phyloP scores from a whole-genome alignment of 2,113 vertebrate genomes.

The Channa maculata region DNA sequence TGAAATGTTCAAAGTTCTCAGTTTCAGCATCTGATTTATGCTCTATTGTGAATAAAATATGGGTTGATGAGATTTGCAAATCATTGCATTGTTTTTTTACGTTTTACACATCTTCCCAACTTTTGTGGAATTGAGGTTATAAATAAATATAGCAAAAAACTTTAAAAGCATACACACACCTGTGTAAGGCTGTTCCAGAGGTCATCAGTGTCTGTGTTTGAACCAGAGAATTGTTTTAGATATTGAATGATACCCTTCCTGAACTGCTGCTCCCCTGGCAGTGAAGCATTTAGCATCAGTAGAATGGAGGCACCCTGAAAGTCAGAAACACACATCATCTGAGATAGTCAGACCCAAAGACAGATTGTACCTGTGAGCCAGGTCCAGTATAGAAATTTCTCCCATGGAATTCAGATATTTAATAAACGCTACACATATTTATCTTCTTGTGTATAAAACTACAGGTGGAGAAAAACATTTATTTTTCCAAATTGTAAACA shows the following conservation, averaged over 20 bases:
- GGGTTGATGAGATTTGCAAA: too few species aligned
- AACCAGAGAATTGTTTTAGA: slow-evolving; percentile 84
- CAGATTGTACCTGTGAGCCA: background rate
- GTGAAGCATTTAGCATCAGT: slow-evolving; percentile 90
- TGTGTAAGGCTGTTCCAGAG: slow-evolving; percentile 93
- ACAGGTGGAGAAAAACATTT: too few species aligned
- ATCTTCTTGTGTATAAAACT: too few species aligned
- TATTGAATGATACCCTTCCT: slow-evolving; percentile 88
- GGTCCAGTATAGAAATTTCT: background rate
- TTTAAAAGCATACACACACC: slow-evolving; percentile 61
- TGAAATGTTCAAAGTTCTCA: too few species aligned
- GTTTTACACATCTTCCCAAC: too few species aligned
- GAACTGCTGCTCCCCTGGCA: slow-evolving; percentile 86
- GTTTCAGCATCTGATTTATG: too few species aligned
- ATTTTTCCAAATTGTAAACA: too few species aligned
- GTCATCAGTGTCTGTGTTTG: slow-evolving; percentile 86
- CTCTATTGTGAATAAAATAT: too few species aligned
- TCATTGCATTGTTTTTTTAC: too few species aligned
- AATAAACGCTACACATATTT: background rate
- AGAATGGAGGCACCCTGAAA: slow-evolving; percentile 92
- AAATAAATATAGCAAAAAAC: background rate
- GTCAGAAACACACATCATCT: slow-evolving; percentile 27
- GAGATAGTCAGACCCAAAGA: background rate
- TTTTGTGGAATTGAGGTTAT: too few species aligned
- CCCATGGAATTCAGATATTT: background rate